phyloP scores from a whole-genome alignment of 2,888 invertebrate genomes.

The Drosophila pullipes region DNA sequence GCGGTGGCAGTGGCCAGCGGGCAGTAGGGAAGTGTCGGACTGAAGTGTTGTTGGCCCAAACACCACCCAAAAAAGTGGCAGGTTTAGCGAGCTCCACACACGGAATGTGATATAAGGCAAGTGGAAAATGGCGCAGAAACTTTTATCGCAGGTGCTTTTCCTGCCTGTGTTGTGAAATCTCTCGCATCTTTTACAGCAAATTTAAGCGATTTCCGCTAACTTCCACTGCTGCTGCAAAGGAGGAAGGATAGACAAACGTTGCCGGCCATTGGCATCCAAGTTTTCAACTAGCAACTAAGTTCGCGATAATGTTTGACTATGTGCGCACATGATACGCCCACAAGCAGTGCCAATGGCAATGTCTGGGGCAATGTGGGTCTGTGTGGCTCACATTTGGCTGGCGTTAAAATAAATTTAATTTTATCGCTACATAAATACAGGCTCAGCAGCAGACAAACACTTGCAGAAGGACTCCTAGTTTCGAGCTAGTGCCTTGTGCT shows the following conservation, averaged over 20 bases:
- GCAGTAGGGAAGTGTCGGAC: slow-evolving; percentile 23
- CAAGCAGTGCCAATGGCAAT: slow-evolving; percentile 11
- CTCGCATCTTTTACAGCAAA: slow-evolving; percentile 57
- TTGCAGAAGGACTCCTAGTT: slow-evolving; percentile 10
- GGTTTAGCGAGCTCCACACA: slow-evolving; percentile 18
- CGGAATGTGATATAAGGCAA: slow-evolving; percentile 53
- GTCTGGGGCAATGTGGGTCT: slow-evolving; percentile 15
- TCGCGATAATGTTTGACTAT: slow-evolving; percentile 77
- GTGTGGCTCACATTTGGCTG: slow-evolving; percentile 52
- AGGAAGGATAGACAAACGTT: slow-evolving; percentile 54
- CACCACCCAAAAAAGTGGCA: slow-evolving; percentile 19
- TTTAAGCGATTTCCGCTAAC: slow-evolving; percentile 72
- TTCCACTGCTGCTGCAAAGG: slow-evolving; percentile 11
- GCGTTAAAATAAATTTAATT: slow-evolving; percentile 78
- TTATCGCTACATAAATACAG: slow-evolving; percentile 77
- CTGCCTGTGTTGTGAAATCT: slow-evolving; percentile 48
- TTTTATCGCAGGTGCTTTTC: slow-evolving; percentile 75
- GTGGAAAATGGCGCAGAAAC: slow-evolving; percentile 77
- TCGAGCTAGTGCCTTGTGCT: slow-evolving; percentile 14
- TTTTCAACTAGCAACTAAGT: slow-evolving; percentile 64
- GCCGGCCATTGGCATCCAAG: slow-evolving; percentile 53
- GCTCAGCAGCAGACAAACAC: slow-evolving; percentile 38
- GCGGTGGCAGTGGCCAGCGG: slow-evolving; percentile 7
- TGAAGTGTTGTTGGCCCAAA: slow-evolving; percentile 38
- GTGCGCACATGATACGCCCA: slow-evolving; percentile 67